These are phyloP conservation scores for Oreocharis arfaki DNA, from an alignment of 2,113 vertebrate genomes.

Conservation along the genomic window DNA sequence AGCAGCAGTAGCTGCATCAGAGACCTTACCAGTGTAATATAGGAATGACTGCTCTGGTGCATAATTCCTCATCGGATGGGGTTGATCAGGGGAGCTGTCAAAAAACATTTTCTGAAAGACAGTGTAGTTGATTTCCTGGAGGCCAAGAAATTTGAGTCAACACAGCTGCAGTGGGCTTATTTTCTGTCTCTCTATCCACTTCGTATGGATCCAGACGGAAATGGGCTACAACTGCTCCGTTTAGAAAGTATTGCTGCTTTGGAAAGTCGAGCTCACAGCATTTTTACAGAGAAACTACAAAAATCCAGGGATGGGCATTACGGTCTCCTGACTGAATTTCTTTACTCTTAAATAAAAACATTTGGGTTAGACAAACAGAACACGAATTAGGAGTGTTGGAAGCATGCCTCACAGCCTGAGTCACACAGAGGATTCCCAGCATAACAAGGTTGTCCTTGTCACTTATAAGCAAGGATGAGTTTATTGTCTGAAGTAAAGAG, in stretches of 20 bases:
- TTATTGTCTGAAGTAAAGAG: neutral
- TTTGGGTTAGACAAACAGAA: neutral
- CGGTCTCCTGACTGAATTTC: neutral
- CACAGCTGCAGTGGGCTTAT: neutral
- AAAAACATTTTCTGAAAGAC: neutral
- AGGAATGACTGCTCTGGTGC: neutral
- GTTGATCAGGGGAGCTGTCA: neutral
- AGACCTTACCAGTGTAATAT: neutral
- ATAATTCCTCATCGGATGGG: neutral
- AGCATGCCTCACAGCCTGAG: neutral
- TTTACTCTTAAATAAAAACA: neutral
- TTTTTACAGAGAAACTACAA: neutral
- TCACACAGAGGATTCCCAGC: neutral
- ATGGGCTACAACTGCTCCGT: neutral
- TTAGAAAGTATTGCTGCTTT: neutral
- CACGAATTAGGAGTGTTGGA: neutral
- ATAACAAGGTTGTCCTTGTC: rapidly evolving
- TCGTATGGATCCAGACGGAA: neutral
- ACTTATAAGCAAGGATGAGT: neutral
- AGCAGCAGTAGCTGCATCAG: neutral
- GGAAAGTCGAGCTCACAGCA: neutral
- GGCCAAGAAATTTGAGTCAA: neutral
- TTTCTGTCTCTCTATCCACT: neutral
- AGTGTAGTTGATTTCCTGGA: neutral
- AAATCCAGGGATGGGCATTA: neutral